Evolutionary conservation across 2,113 vertebrate species (phyloP).

Genomic region (Phaethornis superciliosus): DNA sequence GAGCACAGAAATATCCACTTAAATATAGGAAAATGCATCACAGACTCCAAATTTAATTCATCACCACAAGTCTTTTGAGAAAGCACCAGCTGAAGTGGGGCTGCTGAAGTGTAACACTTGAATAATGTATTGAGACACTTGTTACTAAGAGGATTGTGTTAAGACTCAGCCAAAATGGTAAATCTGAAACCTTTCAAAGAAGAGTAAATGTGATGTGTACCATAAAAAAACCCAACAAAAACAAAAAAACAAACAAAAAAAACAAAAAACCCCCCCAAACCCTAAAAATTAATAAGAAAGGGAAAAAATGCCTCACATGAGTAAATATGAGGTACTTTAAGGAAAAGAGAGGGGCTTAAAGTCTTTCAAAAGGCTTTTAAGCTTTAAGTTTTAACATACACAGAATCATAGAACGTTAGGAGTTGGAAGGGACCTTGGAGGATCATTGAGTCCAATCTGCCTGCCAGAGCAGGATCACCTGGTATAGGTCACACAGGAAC

Average conservation of each 20-base stretch:
- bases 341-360: background rate
- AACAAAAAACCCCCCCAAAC: background rate
- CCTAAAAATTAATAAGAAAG: background rate
- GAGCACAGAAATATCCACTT: background rate
- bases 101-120: background rate
- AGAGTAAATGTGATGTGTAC: background rate
- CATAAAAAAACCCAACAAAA: background rate
- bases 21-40: background rate
- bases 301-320: background rate
- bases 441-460: too few relatives aligned
- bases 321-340: background rate
- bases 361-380: background rate
- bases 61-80: background rate
- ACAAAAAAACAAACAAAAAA: too few relatives aligned
- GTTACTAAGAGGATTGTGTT: background rate
- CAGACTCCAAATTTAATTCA: background rate
- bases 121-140: background rate
- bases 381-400: background rate
- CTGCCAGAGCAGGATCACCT: too few relatives aligned
- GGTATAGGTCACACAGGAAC: too few relatives aligned
- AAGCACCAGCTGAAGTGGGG: background rate
- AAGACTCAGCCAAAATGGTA: background rate
- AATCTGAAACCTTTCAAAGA: background rate
- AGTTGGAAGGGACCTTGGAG: too few relatives aligned
- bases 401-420: too few relatives aligned